Percentiles rank a stretch among this genome's conserved stretches.
These are phyloP conservation scores for Nautilus pompilius DNA, from an alignment of 1,140 invertebrate species.

Conservation along the genomic window DNA sequence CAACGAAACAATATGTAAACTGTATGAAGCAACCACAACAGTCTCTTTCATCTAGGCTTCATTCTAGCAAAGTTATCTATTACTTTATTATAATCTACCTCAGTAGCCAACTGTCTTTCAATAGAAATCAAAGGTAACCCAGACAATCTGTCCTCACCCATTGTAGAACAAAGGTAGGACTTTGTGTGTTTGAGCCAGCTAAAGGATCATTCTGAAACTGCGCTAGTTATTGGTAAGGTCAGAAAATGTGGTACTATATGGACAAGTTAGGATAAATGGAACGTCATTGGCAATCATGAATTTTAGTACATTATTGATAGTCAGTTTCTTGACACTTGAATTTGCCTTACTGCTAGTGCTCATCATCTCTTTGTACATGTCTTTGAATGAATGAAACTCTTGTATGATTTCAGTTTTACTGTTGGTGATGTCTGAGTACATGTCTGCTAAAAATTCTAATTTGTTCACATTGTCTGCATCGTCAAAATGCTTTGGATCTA, in stretches of 20 bases:
- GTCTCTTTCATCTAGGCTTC: background rate
- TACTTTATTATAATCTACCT: background rate
- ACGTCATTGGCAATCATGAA: background rate
- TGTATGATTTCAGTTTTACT: slow-evolving; percentile 1
- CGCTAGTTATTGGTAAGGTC: background rate
- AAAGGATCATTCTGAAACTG: background rate
- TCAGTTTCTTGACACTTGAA: background rate
- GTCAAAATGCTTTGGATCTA: too few species aligned
- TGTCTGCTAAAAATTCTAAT: background rate
- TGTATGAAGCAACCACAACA: background rate
- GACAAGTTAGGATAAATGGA: background rate
- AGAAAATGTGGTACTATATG: background rate
- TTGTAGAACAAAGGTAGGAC: background rate
- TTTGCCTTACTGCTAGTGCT: background rate
- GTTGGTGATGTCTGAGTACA: background rate
- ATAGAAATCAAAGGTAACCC: background rate
- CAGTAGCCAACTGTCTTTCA: background rate
- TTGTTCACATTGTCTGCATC: too few species aligned
- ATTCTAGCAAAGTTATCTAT: background rate
- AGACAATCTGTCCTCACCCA: background rate
- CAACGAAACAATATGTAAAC: background rate
- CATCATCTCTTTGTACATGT: background rate
- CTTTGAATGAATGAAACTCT: background rate
- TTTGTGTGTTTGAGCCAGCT: background rate
- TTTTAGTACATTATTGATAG: background rate